Evolutionary conservation across 2,797 vertebrate genomes (phyloP), one percentile per base, ranked within the genome.

Genomic region (Decapterus maruadsi): DNA sequence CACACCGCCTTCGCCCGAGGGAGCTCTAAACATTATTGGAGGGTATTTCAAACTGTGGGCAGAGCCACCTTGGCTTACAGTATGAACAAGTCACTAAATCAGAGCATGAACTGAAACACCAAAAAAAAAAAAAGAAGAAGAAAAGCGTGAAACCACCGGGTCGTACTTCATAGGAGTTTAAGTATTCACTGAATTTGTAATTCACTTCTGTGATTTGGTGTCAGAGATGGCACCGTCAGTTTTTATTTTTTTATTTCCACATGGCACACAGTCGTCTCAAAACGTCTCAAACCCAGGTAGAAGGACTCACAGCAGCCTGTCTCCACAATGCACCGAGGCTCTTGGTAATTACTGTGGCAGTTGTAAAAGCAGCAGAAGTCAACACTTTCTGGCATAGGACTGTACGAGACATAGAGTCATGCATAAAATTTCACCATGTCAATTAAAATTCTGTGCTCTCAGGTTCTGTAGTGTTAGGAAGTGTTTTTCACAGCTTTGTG

Each of bases 281-380:
- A 72, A 71, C 45, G 59, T 75, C 67, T 85, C 68, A 82, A 56
- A 78, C 46, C 22, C 72, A 87, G 77, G 79, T 62, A 74, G 76
- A 61, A 43, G 75, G 81, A 64, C 38, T 51, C 57, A 40, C 56
- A 11, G 81, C 58, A 71, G 56, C 16, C 73, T 75, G 86, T 72
- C 87, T 77, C 34, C 51, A 77, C 29, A n/a, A 71, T 46, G 61
- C 76, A 68, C 26, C 1, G 46, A 26, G 74, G 80, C 82, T 65
- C 68, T 63, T 45, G 31, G 20, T 83, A 87, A 85, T 90, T 82
- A 84, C 71, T 59, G 60, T 88, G 87, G 87, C 85, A 90, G 79
- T 83, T 84, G 77, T 77, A 83, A 84, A 81, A 81, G 38, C 54
- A 61, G 86, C 62, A 68, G 51, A 80, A 84, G 80, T 86, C 83